phyloP scores from a whole-genome alignment of 1,140 invertebrate genomes.

The Heliconius congener region DNA sequence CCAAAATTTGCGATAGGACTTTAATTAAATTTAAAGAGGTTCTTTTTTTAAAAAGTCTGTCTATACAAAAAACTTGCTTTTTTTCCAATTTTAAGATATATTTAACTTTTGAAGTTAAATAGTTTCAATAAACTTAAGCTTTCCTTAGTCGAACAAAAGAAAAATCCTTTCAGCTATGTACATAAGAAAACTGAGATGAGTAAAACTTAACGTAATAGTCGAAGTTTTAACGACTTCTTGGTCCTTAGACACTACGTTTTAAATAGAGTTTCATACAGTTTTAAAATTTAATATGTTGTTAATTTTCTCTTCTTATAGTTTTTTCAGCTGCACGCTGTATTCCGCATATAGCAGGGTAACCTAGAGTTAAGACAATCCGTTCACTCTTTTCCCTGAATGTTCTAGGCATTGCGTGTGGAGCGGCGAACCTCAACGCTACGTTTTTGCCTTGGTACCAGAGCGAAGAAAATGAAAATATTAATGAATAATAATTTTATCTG shows the following conservation, averaged over 20 bases:
- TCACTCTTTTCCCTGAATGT: no score
- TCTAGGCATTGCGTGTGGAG: no score
- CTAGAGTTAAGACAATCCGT: no score
- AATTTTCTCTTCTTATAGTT: neutral
- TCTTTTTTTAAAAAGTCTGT: no score
- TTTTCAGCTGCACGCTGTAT: no score
- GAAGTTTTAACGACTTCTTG: conserved; percentile 31
- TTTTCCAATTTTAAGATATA: neutral
- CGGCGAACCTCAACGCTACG: no score
- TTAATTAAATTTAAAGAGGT: no score
- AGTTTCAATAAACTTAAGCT: neutral
- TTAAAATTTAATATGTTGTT: neutral
- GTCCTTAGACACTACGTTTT: conserved; percentile 5
- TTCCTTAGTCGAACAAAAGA: neutral
- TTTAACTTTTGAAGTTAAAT: conserved; percentile 6
- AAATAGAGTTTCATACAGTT: conserved; percentile 8
- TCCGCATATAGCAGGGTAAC: no score
- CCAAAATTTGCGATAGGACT: no score
- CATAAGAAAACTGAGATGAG: conserved; percentile 9
- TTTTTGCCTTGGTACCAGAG: no score
- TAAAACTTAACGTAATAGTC: conserved; percentile 17
- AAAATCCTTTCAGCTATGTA: conserved; percentile 8
- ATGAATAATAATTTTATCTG: no score
- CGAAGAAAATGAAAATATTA: no score
- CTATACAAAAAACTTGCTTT: neutral